Evolutionary conservation across 2,113 vertebrate genomes (phyloP), one percentile per base, ranked within the genome.

Genomic region (Rhombomys opimus): DNA sequence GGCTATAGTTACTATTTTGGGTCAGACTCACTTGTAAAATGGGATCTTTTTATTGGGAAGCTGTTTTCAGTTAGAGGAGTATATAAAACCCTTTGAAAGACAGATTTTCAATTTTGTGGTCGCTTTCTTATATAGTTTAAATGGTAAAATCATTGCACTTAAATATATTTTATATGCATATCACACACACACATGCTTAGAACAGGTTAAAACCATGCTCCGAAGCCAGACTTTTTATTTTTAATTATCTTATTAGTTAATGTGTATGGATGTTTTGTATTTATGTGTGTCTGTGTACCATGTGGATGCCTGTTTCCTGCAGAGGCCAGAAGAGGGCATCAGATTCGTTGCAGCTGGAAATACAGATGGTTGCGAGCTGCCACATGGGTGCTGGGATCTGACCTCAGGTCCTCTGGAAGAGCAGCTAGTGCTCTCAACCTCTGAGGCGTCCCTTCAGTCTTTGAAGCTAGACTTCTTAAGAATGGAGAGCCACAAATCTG

Each of bases 81-180:
- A 97, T 63, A 97, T 98, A 97, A 98, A 98, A 98, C 67, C 90
- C 97, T 97, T 96, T 50, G 46, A 97, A 98, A 96, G 89, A 97
- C 70, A 98, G 94, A 98, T 97, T 97, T 98, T 98, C 86, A 96
- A 96, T 98, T 98, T 98, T 98, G 97, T 98, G 97, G 97, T 98
- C 98, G 82, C 89, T 77, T 30, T 96, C 94, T 98, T 96, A 97
- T 97, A 92, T 97, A 97, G 87, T 96, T 70, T 95, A 97, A 98
- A 93, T 67, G 1, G 97, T 81, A 97, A 97, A 97, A 80, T 90
- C 59, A 97, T 96, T 96, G 95, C 30, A 90, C 94, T 87, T 96
- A 1, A 91, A 17, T 78, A 27, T 68, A 59, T 89, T 73, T 52
- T 78, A 32, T 87, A 89, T 23, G 75, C 85, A 88, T 76, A 2